Base-by-base conservation (phyloP, 2,888 invertebrate species). In the Volucella bombylans region DNA sequence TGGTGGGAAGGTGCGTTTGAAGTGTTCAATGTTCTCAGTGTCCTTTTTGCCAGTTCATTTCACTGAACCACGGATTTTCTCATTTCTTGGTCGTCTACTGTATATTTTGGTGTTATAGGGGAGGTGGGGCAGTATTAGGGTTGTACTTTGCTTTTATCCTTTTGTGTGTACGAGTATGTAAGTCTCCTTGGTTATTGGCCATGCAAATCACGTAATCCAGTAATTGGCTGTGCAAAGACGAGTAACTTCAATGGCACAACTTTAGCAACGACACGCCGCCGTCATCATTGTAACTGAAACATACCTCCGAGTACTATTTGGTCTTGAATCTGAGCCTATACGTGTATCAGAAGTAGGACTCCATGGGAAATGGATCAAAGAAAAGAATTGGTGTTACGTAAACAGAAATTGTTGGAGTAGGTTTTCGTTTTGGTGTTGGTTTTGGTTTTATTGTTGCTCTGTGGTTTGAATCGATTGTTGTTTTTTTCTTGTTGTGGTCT, bases 201-300 rank as follows among this genome's bases (percentile, higher is more conserved):
- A 82, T 78, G 82, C 78, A 82, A 78, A 82, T 82, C 82, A 82
- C 82, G 82, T 82, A 82, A 78, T 82, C 78, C 57, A 57, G 82
- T 82, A 78, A 82, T 82, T 73, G 78, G 73, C 82, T 78, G 71
- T 82, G 72, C 77, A 77, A 77, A 77, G 77, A 65, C 65, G 76
- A 23, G 41, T 67, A 52, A 68, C 52, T 31, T 45, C 57, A 41
- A 74, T 47, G 39, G 65, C 39, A 71, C 23, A 52, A 12, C 10
- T 18, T n/a, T 12, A 55, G 4, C 50, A 45, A 73, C 54, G 61
- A 71, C 67, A 68, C 59, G 65, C 67, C 50, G 38, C 39, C 14
- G 31, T 8, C 23, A 4, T 23, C 23, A 4, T 23, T 23, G 39
- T 15, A 43, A 10, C 31, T 10, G 14, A 41, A 52, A 61, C 61